A percentile compares a stretch with the other conserved stretches of the same genome.
Evolutionary conservation across 2,888 invertebrate species (phyloP).

Genomic region (Azorinus chamasolen): DNA sequence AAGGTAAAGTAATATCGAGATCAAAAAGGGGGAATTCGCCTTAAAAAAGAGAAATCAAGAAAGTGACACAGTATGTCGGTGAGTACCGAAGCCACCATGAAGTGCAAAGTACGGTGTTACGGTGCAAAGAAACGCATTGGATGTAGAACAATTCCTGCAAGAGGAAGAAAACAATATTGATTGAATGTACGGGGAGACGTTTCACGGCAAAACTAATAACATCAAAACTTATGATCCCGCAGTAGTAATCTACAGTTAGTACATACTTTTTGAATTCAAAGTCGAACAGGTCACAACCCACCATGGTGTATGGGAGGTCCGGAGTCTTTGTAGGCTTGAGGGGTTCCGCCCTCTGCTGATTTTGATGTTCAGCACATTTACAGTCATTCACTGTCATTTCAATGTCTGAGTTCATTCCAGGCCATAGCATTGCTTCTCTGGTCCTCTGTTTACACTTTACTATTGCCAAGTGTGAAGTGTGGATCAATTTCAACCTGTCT

Average conservation of each 20-base stretch:
- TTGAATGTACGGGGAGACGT: too few species aligned
- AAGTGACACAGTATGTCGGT: too few species aligned
- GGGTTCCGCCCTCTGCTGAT: slow-evolving; percentile 49
- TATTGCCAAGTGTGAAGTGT: slow-evolving; percentile 59
- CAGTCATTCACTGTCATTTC: slow-evolving; percentile 47
- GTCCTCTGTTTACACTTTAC: slow-evolving; percentile 54
- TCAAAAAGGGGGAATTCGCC: too few species aligned
- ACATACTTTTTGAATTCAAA: slow-evolving; percentile 55
- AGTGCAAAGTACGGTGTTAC: too few species aligned
- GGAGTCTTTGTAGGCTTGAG: slow-evolving; percentile 57
- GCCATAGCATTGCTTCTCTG: slow-evolving; percentile 59
- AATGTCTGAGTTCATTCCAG: slow-evolving; percentile 55
- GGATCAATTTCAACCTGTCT: slow-evolving; percentile 44
- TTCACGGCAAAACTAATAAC: too few species aligned
- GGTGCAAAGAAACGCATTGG: too few species aligned
- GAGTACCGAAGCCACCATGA: too few species aligned
- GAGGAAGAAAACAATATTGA: too few species aligned
- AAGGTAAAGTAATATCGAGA: too few species aligned
- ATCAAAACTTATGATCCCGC: too few species aligned
- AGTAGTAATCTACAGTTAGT: slow-evolving; percentile 59
- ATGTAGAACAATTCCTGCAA: too few species aligned
- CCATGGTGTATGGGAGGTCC: slow-evolving; percentile 51
- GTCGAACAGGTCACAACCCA: slow-evolving; percentile 56
- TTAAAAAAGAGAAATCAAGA: too few species aligned
- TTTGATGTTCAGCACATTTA: slow-evolving; percentile 54